Evolutionary conservation across 2,797 vertebrate species (phyloP).

Genomic region (Girardinus metallicus): DNA sequence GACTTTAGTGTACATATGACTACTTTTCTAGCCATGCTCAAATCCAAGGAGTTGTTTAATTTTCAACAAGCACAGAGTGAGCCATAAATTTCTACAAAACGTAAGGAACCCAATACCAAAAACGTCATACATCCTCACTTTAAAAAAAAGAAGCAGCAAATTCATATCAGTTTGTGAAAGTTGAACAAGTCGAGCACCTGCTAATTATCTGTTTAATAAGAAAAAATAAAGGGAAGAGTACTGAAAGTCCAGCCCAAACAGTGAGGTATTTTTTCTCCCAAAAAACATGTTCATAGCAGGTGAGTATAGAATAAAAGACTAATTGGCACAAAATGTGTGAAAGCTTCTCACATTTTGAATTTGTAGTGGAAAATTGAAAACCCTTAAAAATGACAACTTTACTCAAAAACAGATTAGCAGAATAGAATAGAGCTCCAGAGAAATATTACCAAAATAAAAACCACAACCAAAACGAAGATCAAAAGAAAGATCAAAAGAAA

Average conservation of each 20-base stretch:
- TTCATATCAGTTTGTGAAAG: too few relatives aligned
- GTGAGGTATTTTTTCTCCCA: too few relatives aligned
- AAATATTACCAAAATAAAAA: neutral
- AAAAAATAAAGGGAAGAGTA: neutral
- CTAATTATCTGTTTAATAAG: neutral
- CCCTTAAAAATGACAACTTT: neutral
- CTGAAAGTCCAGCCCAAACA: neutral
- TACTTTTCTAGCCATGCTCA: too few relatives aligned
- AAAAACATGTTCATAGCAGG: neutral
- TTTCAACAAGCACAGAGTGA: neutral
- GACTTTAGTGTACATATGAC: neutral
- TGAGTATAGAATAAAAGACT: neutral
- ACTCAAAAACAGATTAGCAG: neutral
- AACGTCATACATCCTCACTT: neutral
- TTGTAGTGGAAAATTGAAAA: neutral
- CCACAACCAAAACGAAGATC: neutral
- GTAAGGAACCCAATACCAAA: neutral
- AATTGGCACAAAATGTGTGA: neutral
- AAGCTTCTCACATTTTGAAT: neutral
- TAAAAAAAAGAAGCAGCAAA: neutral
- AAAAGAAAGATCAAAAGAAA: neutral
- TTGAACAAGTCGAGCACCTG: neutral
- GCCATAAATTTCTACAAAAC: neutral
- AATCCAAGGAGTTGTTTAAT: too few relatives aligned
- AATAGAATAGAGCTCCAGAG: neutral